Evolutionary conservation across 1,140 invertebrate species (phyloP), one percentile per base, ranked within the genome.

Genomic region (Brachionus sp.): DNA sequence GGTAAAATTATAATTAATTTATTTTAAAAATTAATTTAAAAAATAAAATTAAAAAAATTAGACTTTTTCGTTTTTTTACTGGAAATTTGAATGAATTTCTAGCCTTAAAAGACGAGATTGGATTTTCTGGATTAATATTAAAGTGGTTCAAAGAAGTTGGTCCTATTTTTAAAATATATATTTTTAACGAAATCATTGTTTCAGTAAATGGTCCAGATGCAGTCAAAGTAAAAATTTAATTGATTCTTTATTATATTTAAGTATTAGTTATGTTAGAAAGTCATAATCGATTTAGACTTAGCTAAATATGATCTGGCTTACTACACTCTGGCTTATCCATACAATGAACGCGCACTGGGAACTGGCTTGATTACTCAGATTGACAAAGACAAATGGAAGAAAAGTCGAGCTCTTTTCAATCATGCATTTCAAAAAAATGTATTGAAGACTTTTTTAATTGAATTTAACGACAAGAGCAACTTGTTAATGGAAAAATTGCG

Each of bases 401-500:
- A n/a, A 23, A 80, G 50, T 10, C 13, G 77, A 62, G 77, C 77
- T 3, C 35, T 80, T 3, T 80, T 80, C 19, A 80, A 80, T 10
- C 77, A 57, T 35, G 77, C 46, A 33, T 80, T 80, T 44, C 77
- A 80, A 39, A 23, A 50, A 3, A 80, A 35, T 64, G 50, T 80
- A 4, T n/a, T 80, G 16, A 80, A 29, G 4, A 57, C 53, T 3
- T 57, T 19, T 19, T 13, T 66, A 2, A 23, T 62, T 19, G 35
- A 37, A 16, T 80, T 80, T 16, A 42, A 80, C 13, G 50, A 80
- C 9, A 80, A 80, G 19, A 44, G n/a, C 23, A 66, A 80, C 29
- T 19, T 62, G 33, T 4, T 80, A 23, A 80, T 80, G 62, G 62
- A 66, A 80, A 80, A 80, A 25, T 62, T 80, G 50, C 19, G 62